A percentile compares a stretch with the other conserved stretches of the same genome.
Evolutionary conservation across 1,140 invertebrate species (phyloP).

Genomic region (Hesperophylax magnus): DNA sequence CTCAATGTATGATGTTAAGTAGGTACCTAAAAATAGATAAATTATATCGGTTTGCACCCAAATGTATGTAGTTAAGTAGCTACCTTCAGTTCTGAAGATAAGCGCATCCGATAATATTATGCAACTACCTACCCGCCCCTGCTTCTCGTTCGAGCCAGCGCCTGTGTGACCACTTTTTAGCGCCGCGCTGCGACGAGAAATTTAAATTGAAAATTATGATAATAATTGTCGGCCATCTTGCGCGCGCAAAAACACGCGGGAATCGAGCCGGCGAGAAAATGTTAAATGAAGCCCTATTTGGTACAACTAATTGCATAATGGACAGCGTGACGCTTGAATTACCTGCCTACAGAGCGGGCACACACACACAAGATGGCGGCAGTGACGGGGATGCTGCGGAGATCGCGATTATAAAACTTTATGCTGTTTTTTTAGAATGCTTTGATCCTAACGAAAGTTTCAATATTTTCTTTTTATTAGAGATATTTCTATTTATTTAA

Average conservation of each 20-base stretch:
- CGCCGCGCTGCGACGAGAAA: conserved; percentile 39
- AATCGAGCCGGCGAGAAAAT: conserved; percentile 31
- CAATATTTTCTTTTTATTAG: no score
- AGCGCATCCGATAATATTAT: not conserved
- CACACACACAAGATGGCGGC: no score
- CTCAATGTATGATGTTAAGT: no score
- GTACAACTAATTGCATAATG: conserved; percentile 25
- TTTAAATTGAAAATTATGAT: conserved; percentile 51
- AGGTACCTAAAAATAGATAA: no score
- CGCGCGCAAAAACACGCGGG: conserved; percentile 13
- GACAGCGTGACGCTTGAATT: not conserved
- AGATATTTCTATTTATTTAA: no score
- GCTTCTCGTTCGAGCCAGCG: not conserved
- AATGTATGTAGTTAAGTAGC: no score
- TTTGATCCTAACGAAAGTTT: no score
- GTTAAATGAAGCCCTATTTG: conserved; percentile 29
- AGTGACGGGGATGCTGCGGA: no score
- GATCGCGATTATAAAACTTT: no score
- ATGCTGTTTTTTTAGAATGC: no score
- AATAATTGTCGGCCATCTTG: conserved; percentile 46
- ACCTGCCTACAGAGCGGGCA: not conserved
- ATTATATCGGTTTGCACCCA: no score
- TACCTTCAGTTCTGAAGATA: no score
- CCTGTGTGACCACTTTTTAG: conserved; percentile 25
- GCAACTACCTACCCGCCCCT: not conserved